These are phyloP conservation scores for Vulpes vulpes DNA, from an alignment of 2,113 vertebrate species.

Conservation along the genomic window DNA sequence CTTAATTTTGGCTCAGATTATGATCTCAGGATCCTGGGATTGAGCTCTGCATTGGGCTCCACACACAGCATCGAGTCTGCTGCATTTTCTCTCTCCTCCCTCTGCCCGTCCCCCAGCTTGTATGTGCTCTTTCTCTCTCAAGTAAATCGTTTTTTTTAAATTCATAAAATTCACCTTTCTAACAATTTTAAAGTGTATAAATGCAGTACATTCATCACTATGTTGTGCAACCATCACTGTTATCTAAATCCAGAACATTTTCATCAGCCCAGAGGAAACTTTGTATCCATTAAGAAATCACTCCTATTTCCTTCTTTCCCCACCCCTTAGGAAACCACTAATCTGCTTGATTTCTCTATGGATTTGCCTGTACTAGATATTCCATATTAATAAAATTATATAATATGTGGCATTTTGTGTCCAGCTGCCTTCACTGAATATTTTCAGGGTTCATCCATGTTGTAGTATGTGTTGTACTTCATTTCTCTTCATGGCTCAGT, in stretches of 20 bases:
- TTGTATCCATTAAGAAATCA: neutral
- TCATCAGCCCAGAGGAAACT: neutral
- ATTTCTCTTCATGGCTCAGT: neutral
- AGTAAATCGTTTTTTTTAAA: neutral
- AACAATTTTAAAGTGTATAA: neutral
- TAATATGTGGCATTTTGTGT: neutral
- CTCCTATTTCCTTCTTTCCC: neutral
- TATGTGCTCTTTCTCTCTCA: neutral
- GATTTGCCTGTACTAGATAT: neutral
- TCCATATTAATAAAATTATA: neutral
- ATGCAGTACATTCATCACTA: neutral
- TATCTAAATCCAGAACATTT: neutral
- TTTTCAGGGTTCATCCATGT: neutral
- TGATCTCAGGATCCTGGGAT: neutral
- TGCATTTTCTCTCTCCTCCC: neutral
- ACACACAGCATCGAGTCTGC: neutral
- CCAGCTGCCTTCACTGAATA: neutral
- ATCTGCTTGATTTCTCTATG: neutral
- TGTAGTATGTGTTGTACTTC: neutral
- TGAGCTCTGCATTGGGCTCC: neutral
- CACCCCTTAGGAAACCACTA: neutral
- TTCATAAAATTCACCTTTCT: neutral
- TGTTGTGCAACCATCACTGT: neutral
- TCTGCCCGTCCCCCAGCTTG: neutral
- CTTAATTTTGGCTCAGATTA: neutral